These are phyloP conservation scores for Lophura nycthemera DNA, from an alignment of 2,113 vertebrate genomes.

Conservation along the genomic window DNA sequence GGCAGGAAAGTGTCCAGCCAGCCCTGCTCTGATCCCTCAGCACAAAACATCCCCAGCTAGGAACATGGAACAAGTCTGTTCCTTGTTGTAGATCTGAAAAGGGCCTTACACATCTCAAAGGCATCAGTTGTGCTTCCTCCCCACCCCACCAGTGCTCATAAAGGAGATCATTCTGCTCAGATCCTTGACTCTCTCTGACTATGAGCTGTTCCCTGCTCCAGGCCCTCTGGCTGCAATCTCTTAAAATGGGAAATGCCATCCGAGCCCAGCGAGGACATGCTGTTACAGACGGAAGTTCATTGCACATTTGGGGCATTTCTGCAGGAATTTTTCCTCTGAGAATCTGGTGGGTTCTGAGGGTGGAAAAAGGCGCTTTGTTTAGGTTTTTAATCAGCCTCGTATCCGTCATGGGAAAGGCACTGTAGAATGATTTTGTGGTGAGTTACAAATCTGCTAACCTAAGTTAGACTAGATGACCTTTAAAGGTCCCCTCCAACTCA, in stretches of 20 bases:
- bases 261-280: neutral
- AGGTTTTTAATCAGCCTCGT: neutral
- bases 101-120: neutral
- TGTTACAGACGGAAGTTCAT: neutral
- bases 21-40: neutral
- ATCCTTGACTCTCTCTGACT: conserved; percentile 5
- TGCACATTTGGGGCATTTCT: neutral
- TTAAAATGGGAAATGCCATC: conserved; percentile 63
- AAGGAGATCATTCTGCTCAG: neutral
- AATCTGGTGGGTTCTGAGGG: neutral
- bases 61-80: conserved; percentile 4
- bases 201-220: conserved; percentile 46
- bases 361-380: neutral
- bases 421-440: neutral
- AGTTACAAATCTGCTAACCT: neutral
- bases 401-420: neutral
- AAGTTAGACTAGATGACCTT: neutral
- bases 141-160: neutral
- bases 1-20: neutral
- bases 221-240: neutral
- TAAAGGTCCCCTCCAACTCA: too few species aligned
- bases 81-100: neutral
- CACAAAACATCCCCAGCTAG: conserved; percentile 46
- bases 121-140: neutral
- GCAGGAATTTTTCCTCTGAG: conserved; percentile 4